These are phyloP conservation scores for Aphelinus atriplicis DNA, from an alignment of 1,140 invertebrate genomes.

Conservation along the genomic window DNA sequence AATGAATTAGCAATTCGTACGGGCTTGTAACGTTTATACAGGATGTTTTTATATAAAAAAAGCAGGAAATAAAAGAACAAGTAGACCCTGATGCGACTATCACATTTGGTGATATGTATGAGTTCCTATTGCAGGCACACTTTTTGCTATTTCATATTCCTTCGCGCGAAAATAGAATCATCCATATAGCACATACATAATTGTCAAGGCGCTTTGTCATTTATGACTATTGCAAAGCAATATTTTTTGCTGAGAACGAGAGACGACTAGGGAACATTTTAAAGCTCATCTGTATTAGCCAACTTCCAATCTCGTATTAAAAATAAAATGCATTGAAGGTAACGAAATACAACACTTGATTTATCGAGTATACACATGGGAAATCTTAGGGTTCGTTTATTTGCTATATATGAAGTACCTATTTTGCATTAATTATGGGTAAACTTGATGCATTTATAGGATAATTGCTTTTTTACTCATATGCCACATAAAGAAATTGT, in stretches of 20 bases:
- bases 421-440: neutral
- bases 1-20: constrained; percentile 46
- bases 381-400: neutral
- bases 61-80: constrained; percentile 3
- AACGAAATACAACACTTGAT: constrained; percentile 8
- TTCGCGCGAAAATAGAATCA: constrained; percentile 33
- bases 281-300: constrained; percentile 13
- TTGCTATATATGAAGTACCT: neutral
- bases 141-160: constrained; percentile 47
- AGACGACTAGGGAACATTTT: constrained; percentile 12
- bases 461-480: constrained; percentile 18
- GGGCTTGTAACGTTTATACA: constrained; percentile 52
- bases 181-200: constrained; percentile 16
- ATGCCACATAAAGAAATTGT: constrained; percentile 35
- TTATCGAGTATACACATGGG: neutral
- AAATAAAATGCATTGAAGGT: constrained; percentile 18
- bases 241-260: constrained; percentile 32
- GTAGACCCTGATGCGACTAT: constrained; percentile 32
- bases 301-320: constrained; percentile 4
- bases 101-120: constrained; percentile 47
- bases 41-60: constrained; percentile 50
- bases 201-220: constrained; percentile 24
- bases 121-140: constrained; percentile 50
- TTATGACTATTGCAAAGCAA: constrained; percentile 24
- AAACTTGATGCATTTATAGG: constrained; percentile 18